phyloP scores from a whole-genome alignment of 2,888 invertebrate genomes.

The Metopia argyrocephala region DNA sequence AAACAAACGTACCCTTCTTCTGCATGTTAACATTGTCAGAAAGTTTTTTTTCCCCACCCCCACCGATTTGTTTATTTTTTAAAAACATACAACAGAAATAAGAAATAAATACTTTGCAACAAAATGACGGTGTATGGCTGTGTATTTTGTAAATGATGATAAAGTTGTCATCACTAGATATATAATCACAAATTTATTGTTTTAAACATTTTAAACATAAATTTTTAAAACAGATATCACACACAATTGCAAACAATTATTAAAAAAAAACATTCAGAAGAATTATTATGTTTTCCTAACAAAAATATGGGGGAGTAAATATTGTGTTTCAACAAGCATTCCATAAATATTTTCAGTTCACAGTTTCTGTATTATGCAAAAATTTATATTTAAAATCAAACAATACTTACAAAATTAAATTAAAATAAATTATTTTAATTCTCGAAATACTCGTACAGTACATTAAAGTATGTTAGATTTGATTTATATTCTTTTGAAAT shows the following conservation, averaged over 20 bases:
- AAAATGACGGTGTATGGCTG: constrained; percentile 33
- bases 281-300: neutral
- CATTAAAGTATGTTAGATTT: too few relatives aligned
- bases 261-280: neutral
- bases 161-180: constrained; percentile 63
- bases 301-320: neutral
- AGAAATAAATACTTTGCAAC: constrained; percentile 6
- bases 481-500: too few relatives aligned
- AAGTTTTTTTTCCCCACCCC: neutral
- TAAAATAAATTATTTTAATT: too few relatives aligned
- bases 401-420: too few relatives aligned
- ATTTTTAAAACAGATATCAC: constrained; percentile 46
- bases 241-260: constrained; percentile 1
- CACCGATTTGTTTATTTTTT: constrained; percentile 20
- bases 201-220: constrained; percentile 66
- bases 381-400: too few relatives aligned
- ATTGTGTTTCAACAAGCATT: too few relatives aligned
- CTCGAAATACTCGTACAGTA: too few relatives aligned
- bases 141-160: constrained; percentile 51
- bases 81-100: constrained; percentile 11
- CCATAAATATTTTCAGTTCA: too few relatives aligned
- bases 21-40: constrained; percentile 39
- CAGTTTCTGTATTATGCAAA: too few relatives aligned
- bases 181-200: constrained; percentile 76
- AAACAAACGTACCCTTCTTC: constrained; percentile 16